phyloP scores from a whole-genome alignment of 2,113 vertebrate genomes.

The Procavia capensis region DNA sequence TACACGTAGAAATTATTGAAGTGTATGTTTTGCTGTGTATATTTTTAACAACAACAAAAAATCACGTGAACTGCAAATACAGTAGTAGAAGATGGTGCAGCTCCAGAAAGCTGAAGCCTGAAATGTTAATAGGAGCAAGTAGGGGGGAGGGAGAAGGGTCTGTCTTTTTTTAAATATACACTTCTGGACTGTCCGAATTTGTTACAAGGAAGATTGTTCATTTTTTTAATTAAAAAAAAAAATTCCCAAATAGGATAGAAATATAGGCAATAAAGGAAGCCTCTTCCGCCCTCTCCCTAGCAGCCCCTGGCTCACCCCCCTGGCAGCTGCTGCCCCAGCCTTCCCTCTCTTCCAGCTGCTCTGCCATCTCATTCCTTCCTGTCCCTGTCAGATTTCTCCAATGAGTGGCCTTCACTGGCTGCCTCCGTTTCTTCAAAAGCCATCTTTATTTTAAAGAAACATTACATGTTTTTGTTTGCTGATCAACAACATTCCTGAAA shows the following conservation, averaged over 20 bases:
- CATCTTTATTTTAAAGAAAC: slow-evolving; percentile 65
- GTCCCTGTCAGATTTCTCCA: background rate
- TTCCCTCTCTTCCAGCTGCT: background rate
- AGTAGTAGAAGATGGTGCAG: background rate
- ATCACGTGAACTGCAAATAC: background rate
- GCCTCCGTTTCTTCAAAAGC: slow-evolving; percentile 20
- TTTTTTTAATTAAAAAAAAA: background rate
- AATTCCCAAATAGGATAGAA: background rate
- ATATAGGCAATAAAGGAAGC: background rate
- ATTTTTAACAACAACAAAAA: background rate
- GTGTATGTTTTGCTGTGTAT: background rate
- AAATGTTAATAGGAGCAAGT: background rate
- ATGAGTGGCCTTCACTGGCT: background rate
- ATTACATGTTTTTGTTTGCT: slow-evolving; percentile 46
- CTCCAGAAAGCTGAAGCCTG: background rate
- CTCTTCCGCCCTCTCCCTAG: background rate
- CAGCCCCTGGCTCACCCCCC: background rate
- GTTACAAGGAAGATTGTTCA: background rate
- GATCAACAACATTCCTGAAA: background rate
- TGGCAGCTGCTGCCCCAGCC: background rate
- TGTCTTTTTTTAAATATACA: background rate
- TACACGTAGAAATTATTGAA: background rate
- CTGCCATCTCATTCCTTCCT: background rate
- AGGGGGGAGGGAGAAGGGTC: background rate
- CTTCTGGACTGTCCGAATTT: background rate